Base-by-base conservation (phyloP, 1,140 invertebrate genomes). In the Spodoptera litura region DNA sequence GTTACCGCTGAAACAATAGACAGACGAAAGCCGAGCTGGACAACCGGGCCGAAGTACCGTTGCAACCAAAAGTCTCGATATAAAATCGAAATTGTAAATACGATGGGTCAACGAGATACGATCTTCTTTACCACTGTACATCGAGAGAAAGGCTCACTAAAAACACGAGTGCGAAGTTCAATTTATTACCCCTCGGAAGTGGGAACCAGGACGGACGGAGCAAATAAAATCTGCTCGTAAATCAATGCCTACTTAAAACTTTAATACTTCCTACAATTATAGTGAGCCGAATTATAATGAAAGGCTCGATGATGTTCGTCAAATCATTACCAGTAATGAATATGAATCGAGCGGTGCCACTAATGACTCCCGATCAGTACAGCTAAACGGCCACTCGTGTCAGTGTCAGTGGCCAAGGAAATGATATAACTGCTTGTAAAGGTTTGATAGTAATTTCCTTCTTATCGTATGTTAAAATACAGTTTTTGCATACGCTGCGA, bases 41-140 rank as follows among this genome's bases (percentile, higher is more conserved):
- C 75, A 88, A 85, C 72, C 85, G 83, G 89, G 85, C 78, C 83
- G 73, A 82, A 51, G 76, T 87, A 89, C 90, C 87, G 89, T 91
- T 90, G 49, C 58, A 53, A 53, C 49, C 55, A 35, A 64, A 82
- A 83, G 56, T 83, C 35, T 72, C 80, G 66, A 74, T 77, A 78
- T 77, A 82, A 85, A 81, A 84, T 78, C 77, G 72, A 82, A 83
- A 89, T 64, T 82, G 79, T 81, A 75, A 82, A 78, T 81, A 78
- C 44, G 62, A 59, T 80, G 68, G 84, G 83, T 87, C 81, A 87
- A 84, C 10, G 38, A 75, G 58, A 75, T 87, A 83, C 85, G 80
- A 85, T 84, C 81, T 78, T 83, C 79, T 84, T 88, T 82, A 81
- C 62, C 74, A 55, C 78, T 84, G 87, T 82, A 83, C 80, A 78